These are phyloP conservation scores for Muricea muricata DNA, from an alignment of 92 coral and sea anemone genomes.

Conservation along the genomic window DNA sequence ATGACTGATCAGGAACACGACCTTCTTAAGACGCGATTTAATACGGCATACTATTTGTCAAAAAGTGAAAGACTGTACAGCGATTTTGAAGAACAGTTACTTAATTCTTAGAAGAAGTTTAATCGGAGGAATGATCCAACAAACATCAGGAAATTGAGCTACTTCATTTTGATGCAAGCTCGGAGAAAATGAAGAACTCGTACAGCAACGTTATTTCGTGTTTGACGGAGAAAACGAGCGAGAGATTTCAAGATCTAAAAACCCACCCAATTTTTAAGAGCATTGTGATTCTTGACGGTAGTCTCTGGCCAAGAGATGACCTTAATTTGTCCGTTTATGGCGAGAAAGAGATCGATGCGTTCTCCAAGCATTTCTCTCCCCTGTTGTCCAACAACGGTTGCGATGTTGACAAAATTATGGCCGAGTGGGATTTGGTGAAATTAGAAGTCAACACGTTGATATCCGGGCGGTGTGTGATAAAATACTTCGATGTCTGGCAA, in stretches of 20 bases:
- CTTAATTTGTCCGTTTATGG: neutral
- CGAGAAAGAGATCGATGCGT: neutral
- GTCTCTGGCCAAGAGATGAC: neutral
- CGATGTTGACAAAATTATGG: neutral
- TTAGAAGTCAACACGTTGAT: neutral
- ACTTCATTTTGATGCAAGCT: neutral
- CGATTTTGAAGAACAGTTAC: neutral
- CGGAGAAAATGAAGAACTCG: neutral
- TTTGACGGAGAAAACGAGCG: neutral
- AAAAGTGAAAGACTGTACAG: slow-evolving; percentile 1
- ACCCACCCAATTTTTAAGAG: neutral
- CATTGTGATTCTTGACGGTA: neutral
- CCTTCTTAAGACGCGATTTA: slow-evolving; percentile 1
- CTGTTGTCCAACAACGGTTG: slow-evolving; percentile 7
- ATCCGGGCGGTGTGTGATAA: neutral
- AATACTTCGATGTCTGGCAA: slow-evolving; percentile 2
- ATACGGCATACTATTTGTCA: neutral
- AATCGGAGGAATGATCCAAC: neutral
- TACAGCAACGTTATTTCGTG: neutral
- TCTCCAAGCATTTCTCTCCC: neutral
- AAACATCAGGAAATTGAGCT: neutral
- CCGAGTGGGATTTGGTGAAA: slow-evolving; percentile 9
- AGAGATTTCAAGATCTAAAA: neutral
- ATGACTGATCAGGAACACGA: neutral
- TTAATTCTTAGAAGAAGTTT: neutral